These are phyloP conservation scores for Psylliodes chrysocephalus DNA, from an alignment of 2,888 invertebrate genomes.

Conservation along the genomic window DNA sequence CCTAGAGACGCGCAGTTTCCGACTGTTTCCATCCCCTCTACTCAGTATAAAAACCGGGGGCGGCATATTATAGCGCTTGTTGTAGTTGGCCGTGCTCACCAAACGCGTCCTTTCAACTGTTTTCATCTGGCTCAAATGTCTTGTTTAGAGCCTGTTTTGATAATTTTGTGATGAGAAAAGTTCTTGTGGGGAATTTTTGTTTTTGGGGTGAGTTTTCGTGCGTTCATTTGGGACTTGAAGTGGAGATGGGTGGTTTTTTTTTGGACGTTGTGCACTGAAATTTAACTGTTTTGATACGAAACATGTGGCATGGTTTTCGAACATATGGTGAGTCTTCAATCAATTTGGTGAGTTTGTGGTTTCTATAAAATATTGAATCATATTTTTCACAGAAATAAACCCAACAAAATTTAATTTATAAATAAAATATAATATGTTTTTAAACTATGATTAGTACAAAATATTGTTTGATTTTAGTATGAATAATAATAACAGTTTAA, in stretches of 20 bases:
- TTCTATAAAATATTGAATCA: too few species aligned
- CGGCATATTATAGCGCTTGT: slow-evolving; percentile 45
- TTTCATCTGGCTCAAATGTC: slow-evolving; percentile 17
- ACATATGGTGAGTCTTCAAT: slow-evolving; percentile 29
- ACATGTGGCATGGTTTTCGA: not conserved
- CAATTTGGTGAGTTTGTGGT: too few species aligned
- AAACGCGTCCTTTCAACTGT: slow-evolving; percentile 26
- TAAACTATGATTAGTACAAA: too few species aligned
- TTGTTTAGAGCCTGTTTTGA: slow-evolving; percentile 18
- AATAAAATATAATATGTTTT: too few species aligned
- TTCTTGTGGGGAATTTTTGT: slow-evolving; percentile 25
- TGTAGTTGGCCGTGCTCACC: slow-evolving; percentile 33
- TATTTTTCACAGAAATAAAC: too few species aligned
- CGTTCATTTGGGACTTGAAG: slow-evolving; percentile 18
- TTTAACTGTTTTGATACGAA: slow-evolving; percentile 3
- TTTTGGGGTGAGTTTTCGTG: slow-evolving; percentile 20
- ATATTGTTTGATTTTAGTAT: too few species aligned
- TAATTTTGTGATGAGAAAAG: slow-evolving; percentile 9
- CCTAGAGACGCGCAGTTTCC: slow-evolving; percentile 63
- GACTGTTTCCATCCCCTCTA: slow-evolving; percentile 62
- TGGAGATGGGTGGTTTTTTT: slow-evolving; percentile 23
- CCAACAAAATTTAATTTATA: too few species aligned
- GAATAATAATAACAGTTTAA: too few species aligned
- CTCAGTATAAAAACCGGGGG: slow-evolving; percentile 59
- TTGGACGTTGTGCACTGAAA: slow-evolving; percentile 8